These are phyloP conservation scores for Bathynomus jamesi DNA, from an alignment of 1,140 invertebrate genomes.

Conservation along the genomic window DNA sequence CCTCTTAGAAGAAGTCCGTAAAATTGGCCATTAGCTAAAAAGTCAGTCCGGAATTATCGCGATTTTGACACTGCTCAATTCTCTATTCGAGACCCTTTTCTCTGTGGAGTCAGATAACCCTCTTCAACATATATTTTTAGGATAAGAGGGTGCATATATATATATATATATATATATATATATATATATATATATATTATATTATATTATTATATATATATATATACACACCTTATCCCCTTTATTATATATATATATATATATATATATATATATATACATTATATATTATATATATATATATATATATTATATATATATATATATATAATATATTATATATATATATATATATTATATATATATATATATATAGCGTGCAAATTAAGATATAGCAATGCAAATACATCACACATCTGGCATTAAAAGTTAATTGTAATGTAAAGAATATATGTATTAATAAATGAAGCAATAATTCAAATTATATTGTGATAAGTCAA, in stretches of 20 bases:
- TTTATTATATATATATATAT: background rate
- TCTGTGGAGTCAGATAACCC: too few relatives aligned
- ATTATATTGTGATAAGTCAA: too few relatives aligned
- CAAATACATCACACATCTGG: too few relatives aligned
- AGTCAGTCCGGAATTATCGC: background rate
- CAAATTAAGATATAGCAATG: too few relatives aligned
- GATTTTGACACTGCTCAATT: too few relatives aligned
- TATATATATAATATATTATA: background rate
- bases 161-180: background rate
- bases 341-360: background rate
- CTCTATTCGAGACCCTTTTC: too few relatives aligned
- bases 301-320: background rate
- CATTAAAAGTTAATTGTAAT: too few relatives aligned
- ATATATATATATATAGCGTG: background rate
- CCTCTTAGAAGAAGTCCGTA: background rate
- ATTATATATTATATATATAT: background rate
- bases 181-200: background rate
- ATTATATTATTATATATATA: background rate
- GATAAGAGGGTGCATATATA: background rate
- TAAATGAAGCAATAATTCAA: too few relatives aligned
- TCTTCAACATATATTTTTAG: too few relatives aligned
- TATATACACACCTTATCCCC: background rate
- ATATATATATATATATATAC: background rate
- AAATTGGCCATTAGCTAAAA: slow-evolving; percentile 1
- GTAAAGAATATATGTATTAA: too few relatives aligned